Evolutionary conservation across 2,888 invertebrate genomes (phyloP).

Genomic region (Tiliacea citrago): DNA sequence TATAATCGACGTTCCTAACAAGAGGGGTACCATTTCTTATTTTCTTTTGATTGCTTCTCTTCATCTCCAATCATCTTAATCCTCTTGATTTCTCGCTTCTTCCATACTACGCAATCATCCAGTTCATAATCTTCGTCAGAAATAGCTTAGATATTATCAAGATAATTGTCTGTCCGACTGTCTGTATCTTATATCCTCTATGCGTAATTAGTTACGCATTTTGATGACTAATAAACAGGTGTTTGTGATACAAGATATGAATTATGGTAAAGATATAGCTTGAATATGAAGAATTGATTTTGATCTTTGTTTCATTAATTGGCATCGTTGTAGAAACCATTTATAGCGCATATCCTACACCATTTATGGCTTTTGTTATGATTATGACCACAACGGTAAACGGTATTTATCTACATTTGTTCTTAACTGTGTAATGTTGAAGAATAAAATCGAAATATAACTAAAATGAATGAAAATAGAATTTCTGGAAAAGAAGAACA

Average conservation of each 20-base stretch:
- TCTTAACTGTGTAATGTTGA: constrained; percentile 16
- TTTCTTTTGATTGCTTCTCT: constrained; percentile 13
- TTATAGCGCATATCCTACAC: constrained; percentile 44
- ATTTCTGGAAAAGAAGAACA: background rate
- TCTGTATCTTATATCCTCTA: constrained; percentile 55
- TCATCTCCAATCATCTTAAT: constrained; percentile 9
- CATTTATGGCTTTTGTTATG: constrained; percentile 51
- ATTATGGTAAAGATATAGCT: constrained; percentile 43
- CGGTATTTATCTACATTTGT: constrained; percentile 30
- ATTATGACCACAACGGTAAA: constrained; percentile 33
- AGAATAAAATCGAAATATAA: constrained; percentile 6
- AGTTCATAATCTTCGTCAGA: constrained; percentile 51
- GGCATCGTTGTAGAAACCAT: constrained; percentile 22
- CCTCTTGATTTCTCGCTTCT: constrained; percentile 1
- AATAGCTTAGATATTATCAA: constrained; percentile 55
- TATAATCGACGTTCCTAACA: constrained; percentile 12
- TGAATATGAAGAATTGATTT: constrained; percentile 43
- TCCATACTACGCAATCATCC: constrained; percentile 20
- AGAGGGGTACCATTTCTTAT: constrained; percentile 23
- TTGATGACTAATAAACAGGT: constrained; percentile 76
- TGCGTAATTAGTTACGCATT: constrained; percentile 62
- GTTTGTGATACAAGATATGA: constrained; percentile 64
- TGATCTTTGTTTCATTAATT: constrained; percentile 56
- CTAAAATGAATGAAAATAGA: background rate
- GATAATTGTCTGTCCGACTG: constrained; percentile 58